Conservation (phyloP, 2,113 vertebrate species). For the Poeciliopsis occidentalis region DNA sequence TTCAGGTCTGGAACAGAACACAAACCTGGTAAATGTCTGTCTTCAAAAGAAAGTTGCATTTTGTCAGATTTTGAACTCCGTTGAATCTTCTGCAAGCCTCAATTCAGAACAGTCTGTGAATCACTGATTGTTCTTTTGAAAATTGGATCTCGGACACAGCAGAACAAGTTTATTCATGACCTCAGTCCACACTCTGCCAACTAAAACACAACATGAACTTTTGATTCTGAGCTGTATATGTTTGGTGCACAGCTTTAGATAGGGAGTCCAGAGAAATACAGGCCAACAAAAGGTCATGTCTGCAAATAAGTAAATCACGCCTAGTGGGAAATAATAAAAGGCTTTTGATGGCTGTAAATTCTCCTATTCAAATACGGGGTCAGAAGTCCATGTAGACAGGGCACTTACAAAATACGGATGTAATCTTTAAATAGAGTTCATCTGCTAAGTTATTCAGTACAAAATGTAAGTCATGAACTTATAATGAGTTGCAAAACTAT, state of each 20-base stretch:
- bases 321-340: slow-evolving; percentile 14
- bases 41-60: slow-evolving; percentile 37
- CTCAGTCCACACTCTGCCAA: slow-evolving; percentile 39
- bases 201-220: slow-evolving; percentile 17
- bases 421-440: neutral
- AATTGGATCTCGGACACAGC: slow-evolving; percentile 17
- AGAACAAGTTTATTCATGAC: slow-evolving; percentile 27
- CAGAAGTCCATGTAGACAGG: neutral
- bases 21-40: slow-evolving; percentile 32
- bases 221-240: slow-evolving; percentile 26
- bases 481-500: neutral
- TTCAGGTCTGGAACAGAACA: slow-evolving; percentile 40
- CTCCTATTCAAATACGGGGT: neutral
- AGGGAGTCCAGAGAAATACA: neutral
- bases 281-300: neutral
- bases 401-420: neutral
- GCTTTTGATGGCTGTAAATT: neutral
- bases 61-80: slow-evolving; percentile 37
- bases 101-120: slow-evolving; percentile 21
- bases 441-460: neutral
- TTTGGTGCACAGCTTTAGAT: slow-evolving; percentile 10
- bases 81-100: slow-evolving; percentile 35
- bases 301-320: neutral
- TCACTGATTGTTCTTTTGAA: slow-evolving; percentile 38
- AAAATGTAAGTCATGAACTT: neutral